Evolutionary conservation across 1,140 invertebrate species (phyloP).

Genomic region (Nephotettix cincticeps): DNA sequence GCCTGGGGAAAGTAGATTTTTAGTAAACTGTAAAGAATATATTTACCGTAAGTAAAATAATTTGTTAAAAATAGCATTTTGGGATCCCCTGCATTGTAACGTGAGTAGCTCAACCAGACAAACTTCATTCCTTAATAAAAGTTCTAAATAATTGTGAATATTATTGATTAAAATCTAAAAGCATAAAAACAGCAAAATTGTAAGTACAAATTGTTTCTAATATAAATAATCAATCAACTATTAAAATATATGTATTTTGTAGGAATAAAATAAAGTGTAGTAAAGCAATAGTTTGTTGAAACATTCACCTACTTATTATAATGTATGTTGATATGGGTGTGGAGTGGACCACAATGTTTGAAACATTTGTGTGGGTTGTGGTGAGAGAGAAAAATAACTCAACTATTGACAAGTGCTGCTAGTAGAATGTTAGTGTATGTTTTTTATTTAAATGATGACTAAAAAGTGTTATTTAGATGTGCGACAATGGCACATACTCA

Average conservation of each 20-base stretch:
- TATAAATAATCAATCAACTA: conserved; percentile 4
- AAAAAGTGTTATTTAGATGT: too few relatives aligned
- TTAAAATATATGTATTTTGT: not conserved
- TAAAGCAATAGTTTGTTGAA: not conserved
- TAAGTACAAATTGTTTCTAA: conserved; percentile 1
- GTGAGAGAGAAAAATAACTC: not conserved
- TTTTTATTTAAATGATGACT: too few relatives aligned
- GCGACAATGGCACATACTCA: too few relatives aligned
- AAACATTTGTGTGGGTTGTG: not conserved
- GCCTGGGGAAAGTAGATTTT: too few relatives aligned
- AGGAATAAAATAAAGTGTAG: not conserved
- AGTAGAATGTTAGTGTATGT: too few relatives aligned
- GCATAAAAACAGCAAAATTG: conserved; percentile 20
- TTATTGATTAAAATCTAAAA: conserved; percentile 17
- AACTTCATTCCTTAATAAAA: conserved; percentile 12
- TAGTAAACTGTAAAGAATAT: too few relatives aligned
- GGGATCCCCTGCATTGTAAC: not conserved
- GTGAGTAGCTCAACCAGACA: not conserved
- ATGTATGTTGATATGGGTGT: not conserved
- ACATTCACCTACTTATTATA: conserved; percentile 4
- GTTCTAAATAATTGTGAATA: conserved; percentile 11
- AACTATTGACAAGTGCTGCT: too few relatives aligned
- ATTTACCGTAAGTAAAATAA: too few relatives aligned
- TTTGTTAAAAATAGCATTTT: conserved; percentile 16
- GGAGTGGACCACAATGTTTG: not conserved